Base-by-base conservation (phyloP, 2,888 invertebrate species). In the Mimas tiliae region DNA sequence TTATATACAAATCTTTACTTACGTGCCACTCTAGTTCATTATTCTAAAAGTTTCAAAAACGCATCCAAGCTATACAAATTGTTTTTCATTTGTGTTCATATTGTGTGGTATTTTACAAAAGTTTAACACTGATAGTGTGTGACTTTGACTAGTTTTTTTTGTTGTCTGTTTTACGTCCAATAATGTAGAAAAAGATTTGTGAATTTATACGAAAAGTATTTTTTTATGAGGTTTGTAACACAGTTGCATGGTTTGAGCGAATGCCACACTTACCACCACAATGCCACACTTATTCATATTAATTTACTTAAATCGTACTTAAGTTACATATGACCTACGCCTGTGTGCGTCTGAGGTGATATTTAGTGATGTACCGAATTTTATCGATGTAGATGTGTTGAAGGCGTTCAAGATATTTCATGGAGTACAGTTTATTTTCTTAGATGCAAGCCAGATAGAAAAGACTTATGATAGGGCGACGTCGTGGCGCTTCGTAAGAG, bases 141-240 rank as follows among this genome's bases (percentile, higher is more conserved):
- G 62, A 42, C 45, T 38, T 52, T 50, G 27, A 55, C 19, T 64
- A 38, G 58, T 58, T 58, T 58, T 27, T 58, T 16, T 0, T 58
- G 38, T 0, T 58, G 38, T 58, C 12, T 42, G 58, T 42, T 58
- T 58, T 42, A 70, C 34, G 64, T 55, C 63, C 68, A 68, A 58
- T 38, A 69, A 68, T 69, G 68, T 77, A 72, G 58, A 58, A 38
- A 12, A 33, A n/a, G 7, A 19, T 42, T 42, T 58, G 42, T 58
- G 38, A 58, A 58, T 38, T 55, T 38, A 55, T 55, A 42, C 38
- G 58, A 42, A 12, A 19, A 58, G 19, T 58, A 52, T 65, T 45
- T 16, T n/a, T 72, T 69, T 65, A 16, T 42, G 42, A 42, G 58
- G 38, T 42, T 58, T 58, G 42, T 38, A 58, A 42, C 58, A 58